Evolutionary conservation across 92 coral and sea anemone species (phyloP).

Genomic region (Blastomussa wellsi): DNA sequence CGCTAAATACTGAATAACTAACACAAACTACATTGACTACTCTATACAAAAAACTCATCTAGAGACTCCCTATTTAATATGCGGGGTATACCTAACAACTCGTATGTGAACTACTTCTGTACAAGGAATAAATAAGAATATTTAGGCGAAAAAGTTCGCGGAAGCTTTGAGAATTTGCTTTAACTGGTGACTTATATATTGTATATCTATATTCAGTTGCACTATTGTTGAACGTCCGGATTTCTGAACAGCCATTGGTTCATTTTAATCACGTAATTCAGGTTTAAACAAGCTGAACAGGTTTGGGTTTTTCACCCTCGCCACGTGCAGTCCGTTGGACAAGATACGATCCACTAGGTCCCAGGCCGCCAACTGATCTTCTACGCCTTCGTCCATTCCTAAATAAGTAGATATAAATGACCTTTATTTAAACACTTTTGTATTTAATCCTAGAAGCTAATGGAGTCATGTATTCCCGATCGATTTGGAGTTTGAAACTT

Average conservation of each 20-base stretch:
- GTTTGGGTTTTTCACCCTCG: slow-evolving; percentile 47
- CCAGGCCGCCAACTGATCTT: slow-evolving; percentile 61
- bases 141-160: neutral
- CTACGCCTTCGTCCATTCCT: slow-evolving; percentile 65
- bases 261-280: slow-evolving; percentile 17
- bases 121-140: neutral
- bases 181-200: neutral
- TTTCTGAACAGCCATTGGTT: neutral
- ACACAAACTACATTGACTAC: too few relatives aligned
- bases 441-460: too few relatives aligned
- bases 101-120: neutral
- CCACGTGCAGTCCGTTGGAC: slow-evolving; percentile 49
- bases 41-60: too few relatives aligned
- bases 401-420: too few relatives aligned
- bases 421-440: neutral
- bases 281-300: slow-evolving; percentile 66
- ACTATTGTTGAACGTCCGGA: neutral
- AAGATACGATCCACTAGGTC: slow-evolving; percentile 57
- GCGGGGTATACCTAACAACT: too few relatives aligned
- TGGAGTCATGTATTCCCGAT: too few relatives aligned
- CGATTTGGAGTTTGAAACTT: too few relatives aligned
- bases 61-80: too few relatives aligned
- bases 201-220: neutral
- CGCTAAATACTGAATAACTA: too few relatives aligned
- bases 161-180: neutral